Evolutionary conservation across 2,888 invertebrate genomes (phyloP), one percentile per base, ranked within the genome.

Genomic region (Dryocosmus kuriphilus): DNA sequence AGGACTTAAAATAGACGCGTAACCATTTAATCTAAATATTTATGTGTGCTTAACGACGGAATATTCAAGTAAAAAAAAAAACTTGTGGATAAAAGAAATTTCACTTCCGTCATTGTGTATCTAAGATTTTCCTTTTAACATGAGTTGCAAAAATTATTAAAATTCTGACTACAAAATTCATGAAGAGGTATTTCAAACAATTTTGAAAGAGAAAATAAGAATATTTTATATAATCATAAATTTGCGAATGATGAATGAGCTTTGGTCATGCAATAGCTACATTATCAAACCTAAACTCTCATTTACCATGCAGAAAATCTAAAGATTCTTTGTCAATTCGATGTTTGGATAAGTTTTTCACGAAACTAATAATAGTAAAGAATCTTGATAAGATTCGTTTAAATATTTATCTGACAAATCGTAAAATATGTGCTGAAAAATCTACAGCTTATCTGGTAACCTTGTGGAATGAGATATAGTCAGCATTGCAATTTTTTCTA

Each of bases 41-140:
- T 51, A 65, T 41, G 38, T 46, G 41, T 51, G 51, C 30, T 46
- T 71, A 71, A 71, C 46, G 30, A 46, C 51, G 27, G 46, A 46
- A 71, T n/a, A 51, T 51, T 51, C 30, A 30, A 71, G 11, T 32
- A 27, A 67, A 14, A 46, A 67, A 67, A 65, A 9, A 51, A 46
- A 51, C 57, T 24, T 24, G 14, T 16, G 24, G 57, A 5, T 16
- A 22, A 22, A 24, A 14, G 57, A 57, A 57, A 57, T 57, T 57
- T 57, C 5, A 57, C 24, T 57, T 57, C 22, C 24, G 24, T 57
- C 24, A 57, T 57, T 24, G 24, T 0, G 5, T 22, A 38, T 38
- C 38, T 55, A 55, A 22, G 9, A 24, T 57, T 51, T 8, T 8
- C n/a, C 8, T 51, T 24, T 6, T 2, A n/a, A 55, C n/a, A 55